Evolutionary conservation across 2,888 invertebrate species (phyloP), one percentile per base, ranked within the genome.

Genomic region (Onthophagus sagittarius): DNA sequence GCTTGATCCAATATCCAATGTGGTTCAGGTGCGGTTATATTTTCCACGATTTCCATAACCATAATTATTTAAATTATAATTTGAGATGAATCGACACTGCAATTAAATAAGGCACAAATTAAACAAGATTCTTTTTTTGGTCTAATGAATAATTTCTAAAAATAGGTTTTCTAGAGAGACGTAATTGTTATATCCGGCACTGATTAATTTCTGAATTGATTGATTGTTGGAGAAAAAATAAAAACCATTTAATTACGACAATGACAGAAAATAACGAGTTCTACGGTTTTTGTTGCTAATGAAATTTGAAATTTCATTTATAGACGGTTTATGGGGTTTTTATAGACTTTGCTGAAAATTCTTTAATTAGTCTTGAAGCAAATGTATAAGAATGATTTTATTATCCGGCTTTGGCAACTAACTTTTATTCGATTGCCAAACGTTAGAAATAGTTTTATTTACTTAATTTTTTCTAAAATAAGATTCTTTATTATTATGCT

Each of bases 1-100:
- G 77, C 80, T 69, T 82, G 82, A 76, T 85, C 86, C 79, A 86
- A 77, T 76, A 85, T 84, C 86, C 86, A 86, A 76, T 84, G 82
- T 3, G 85, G 86, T 78, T 86, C 85, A 63, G 80, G 80, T 69
- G 81, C 79, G 31, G 78, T 77, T 71, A 81, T 77, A 71, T 80
- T 78, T 74, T 82, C 81, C 76, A 82, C 80, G 72, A 80, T 78
- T 75, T 79, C 79, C 79, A 81, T 80, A 64, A 53, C 62, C 62
- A 70, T 53, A 9, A 53, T 53, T 7, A 53, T 53, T 53, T 23
- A 23, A 23, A 2, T 23, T 1, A 23, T 23, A 23, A 23, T 1
- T 23, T 23, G 23, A 23, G 23, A 23, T 23, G 3, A 23, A 23
- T 23, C 23, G 23, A 23, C 23, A 23, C 64, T 64, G 15, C 4